phyloP scores from a whole-genome alignment of 2,888 invertebrate species.

The Druceiella hillmani region DNA sequence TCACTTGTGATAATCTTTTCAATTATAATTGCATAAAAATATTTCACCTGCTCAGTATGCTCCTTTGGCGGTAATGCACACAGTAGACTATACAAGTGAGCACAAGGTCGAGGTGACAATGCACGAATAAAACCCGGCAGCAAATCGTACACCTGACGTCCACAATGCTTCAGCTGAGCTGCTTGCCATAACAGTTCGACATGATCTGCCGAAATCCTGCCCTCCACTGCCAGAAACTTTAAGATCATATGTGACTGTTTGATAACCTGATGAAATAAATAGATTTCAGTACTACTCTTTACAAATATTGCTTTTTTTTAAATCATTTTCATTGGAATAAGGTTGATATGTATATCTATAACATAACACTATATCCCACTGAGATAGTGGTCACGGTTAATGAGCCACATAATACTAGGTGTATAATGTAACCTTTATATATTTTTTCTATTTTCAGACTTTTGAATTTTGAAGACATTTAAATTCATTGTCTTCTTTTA shows the following conservation, averaged over 20 bases:
- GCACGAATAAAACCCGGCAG: constrained; percentile 87
- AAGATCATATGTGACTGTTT: constrained; percentile 93
- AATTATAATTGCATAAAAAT: not conserved
- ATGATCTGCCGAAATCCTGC: constrained; percentile 83
- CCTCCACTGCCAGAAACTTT: constrained; percentile 89
- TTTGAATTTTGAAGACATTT: no score
- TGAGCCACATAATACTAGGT: no score
- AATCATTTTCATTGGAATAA: no score
- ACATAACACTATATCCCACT: no score
- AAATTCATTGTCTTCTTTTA: no score
- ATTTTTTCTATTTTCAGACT: no score
- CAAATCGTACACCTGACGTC: constrained; percentile 88
- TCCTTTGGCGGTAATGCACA: constrained; percentile 84
- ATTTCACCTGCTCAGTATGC: constrained; percentile 78
- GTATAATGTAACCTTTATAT: no score
- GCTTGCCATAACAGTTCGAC: constrained; percentile 93
- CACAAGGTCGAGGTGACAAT: constrained; percentile 79
- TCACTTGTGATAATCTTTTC: constrained; percentile 6
- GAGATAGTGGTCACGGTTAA: no score
- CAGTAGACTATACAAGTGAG: constrained; percentile 82
- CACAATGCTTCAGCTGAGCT: constrained; percentile 91
- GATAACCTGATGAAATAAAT: constrained; percentile 67
- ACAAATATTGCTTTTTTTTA: no score
- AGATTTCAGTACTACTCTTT: no score
- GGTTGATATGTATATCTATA: no score